Evolutionary conservation across 2,888 invertebrate species (phyloP).

Genomic region (Hoplodrina ambigua): DNA sequence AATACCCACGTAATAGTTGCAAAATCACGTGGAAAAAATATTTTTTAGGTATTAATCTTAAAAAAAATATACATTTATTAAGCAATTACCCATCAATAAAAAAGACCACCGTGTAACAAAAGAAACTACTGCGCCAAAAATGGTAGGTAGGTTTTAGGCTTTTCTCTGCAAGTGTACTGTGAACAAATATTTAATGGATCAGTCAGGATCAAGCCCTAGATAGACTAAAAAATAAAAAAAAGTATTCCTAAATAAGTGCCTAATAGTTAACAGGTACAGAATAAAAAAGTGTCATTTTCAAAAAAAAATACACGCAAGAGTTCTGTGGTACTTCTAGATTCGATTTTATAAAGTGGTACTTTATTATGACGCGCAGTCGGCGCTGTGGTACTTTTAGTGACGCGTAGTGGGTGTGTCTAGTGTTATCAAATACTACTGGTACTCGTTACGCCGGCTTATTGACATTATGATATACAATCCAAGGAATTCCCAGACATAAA

Average conservation of each 20-base stretch:
- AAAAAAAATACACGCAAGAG: neutral
- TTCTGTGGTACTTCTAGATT: constrained; percentile 42
- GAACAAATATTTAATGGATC: neutral
- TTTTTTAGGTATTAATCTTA: neutral
- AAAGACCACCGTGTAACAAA: neutral
- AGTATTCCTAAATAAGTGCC: neutral
- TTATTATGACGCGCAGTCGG: constrained; percentile 49
- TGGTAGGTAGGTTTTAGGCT: neutral
- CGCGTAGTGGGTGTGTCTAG: constrained; percentile 57
- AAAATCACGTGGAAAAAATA: neutral
- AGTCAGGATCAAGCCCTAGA: no score
- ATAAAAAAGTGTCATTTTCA: neutral
- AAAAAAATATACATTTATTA: neutral
- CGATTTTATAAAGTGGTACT: constrained; percentile 51
- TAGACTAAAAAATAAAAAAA: neutral
- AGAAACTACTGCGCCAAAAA: neutral
- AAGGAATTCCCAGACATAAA: constrained; percentile 31
- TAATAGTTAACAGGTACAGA: neutral
- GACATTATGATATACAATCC: constrained; percentile 44
- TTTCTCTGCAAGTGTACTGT: constrained; percentile 4
- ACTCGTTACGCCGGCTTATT: constrained; percentile 44
- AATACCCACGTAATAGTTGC: neutral
- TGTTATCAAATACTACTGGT: constrained; percentile 57
- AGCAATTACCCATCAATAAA: neutral
- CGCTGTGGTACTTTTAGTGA: constrained; percentile 58